Evolutionary conservation across 2,888 invertebrate species (phyloP).

Genomic region (Acleris emargana): DNA sequence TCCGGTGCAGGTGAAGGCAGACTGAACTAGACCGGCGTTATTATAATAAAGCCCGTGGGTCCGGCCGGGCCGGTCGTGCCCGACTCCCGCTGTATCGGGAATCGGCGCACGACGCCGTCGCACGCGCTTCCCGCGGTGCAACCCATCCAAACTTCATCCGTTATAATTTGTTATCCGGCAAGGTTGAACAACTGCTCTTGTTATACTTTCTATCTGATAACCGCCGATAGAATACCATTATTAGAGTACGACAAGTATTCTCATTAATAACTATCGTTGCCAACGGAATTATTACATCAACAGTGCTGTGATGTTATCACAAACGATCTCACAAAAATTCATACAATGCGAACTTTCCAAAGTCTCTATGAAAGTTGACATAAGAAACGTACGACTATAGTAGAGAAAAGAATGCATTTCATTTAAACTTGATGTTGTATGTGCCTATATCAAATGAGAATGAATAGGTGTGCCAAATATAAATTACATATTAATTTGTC

Average conservation of each 20-base stretch:
- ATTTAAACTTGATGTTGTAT: conserved; percentile 9
- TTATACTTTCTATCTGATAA: conserved; percentile 79
- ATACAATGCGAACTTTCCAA: conserved; percentile 31
- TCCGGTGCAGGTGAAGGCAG: conserved; percentile 29
- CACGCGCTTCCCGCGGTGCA: conserved; percentile 45
- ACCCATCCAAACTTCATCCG: conserved; percentile 47
- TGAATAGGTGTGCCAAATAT: conserved; percentile 25
- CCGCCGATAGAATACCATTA: conserved; percentile 50
- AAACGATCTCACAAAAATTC: conserved; percentile 24
- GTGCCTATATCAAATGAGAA: conserved; percentile 3
- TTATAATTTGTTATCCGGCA: conserved; percentile 58
- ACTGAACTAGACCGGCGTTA: conserved; percentile 23
- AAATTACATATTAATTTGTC: conserved; percentile 47
- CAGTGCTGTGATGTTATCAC: conserved; percentile 18
- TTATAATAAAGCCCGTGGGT: conserved; percentile 36
- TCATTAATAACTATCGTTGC: conserved; percentile 40
- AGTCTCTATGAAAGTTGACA: conserved; percentile 29
- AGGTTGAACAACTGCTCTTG: conserved; percentile 53
- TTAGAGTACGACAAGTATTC: conserved; percentile 61
- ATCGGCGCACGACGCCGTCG: conserved; percentile 67
- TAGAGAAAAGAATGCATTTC: conserved; percentile 22
- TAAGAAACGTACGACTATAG: conserved; percentile 22
- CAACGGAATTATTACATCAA: conserved; percentile 29
- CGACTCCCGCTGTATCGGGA: conserved; percentile 69
- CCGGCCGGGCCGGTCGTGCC: conserved; percentile 60